Percentiles rank a stretch among this genome's conserved stretches.
Conservation (phyloP, 2,888 invertebrate genomes). For the Himalopsyche anomala region DNA sequence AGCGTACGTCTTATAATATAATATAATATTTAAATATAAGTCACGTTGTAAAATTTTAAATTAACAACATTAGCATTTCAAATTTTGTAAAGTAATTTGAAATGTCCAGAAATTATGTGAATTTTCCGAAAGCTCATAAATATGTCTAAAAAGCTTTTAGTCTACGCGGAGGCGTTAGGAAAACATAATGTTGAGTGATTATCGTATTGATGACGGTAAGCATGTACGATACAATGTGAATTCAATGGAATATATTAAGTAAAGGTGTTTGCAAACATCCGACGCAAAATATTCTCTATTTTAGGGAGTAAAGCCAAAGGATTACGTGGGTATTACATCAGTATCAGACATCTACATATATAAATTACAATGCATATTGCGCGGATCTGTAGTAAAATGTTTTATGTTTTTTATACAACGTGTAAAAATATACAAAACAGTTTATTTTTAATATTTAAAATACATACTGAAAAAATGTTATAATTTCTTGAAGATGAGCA, state of each 20-base stretch:
- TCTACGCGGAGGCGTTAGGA: not conserved
- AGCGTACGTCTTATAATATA: not conserved
- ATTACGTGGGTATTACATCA: too few species aligned
- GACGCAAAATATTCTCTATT: slow-evolving; percentile 40
- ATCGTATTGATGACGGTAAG: slow-evolving; percentile 16
- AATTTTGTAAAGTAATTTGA: not conserved
- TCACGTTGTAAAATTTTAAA: too few species aligned
- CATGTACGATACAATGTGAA: not conserved
- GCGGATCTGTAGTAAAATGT: too few species aligned
- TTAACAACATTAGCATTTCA: not conserved
- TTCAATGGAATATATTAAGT: not conserved
- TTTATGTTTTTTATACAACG: too few species aligned
- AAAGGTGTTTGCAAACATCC: not conserved
- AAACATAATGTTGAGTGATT: slow-evolving; percentile 15
- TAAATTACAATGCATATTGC: not conserved
- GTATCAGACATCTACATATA: not conserved
- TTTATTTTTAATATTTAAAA: too few species aligned
- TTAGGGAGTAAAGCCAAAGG: not conserved
- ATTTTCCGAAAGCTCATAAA: not conserved
- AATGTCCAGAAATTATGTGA: not conserved
- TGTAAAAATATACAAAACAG: too few species aligned
- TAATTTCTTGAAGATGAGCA: too few species aligned
- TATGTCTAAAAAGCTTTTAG: not conserved
- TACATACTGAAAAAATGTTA: too few species aligned
- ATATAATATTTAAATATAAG: not conserved